phyloP scores from a whole-genome alignment of 2,888 invertebrate species.

The Leucophenga montana region DNA sequence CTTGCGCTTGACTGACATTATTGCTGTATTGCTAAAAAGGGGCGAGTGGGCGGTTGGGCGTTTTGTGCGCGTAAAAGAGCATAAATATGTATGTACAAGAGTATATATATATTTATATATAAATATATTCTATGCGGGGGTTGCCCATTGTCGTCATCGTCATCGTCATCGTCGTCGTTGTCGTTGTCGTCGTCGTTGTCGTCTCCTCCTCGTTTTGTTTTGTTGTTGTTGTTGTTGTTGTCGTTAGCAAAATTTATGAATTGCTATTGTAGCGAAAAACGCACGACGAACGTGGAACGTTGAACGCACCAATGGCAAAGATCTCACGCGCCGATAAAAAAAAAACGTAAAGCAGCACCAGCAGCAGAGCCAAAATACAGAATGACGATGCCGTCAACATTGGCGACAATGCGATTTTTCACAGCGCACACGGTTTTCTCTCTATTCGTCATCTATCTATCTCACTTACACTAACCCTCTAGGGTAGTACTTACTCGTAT shows the following conservation, averaged over 20 bases:
- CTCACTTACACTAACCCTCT: neutral
- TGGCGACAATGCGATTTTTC: slow-evolving; percentile 14
- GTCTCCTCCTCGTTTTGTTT: neutral
- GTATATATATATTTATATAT: neutral
- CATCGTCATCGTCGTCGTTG: neutral
- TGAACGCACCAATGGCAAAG: slow-evolving; percentile 57
- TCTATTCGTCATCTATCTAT: neutral
- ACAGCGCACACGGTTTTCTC: neutral
- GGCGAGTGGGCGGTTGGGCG: slow-evolving; percentile 4
- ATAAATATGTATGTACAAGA: neutral
- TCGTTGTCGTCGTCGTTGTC: slow-evolving; percentile 8
- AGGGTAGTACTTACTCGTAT: too few relatives aligned
- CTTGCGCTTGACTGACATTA: slow-evolving; percentile 32
- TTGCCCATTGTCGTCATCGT: neutral
- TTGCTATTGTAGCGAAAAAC: slow-evolving; percentile 29
- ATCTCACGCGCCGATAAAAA: slow-evolving; percentile 58
- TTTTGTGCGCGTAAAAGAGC: neutral
- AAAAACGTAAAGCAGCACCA: slow-evolving; percentile 24
- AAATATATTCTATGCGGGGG: neutral
- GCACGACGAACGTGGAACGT: too few relatives aligned
- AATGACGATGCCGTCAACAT: neutral
- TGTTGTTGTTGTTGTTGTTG: slow-evolving; percentile 14
- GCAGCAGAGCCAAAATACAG: slow-evolving; percentile 21
- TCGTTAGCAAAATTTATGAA: slow-evolving; percentile 33
- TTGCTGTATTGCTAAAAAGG: slow-evolving; percentile 36